Evolutionary conservation across 2,113 vertebrate genomes (phyloP).

Genomic region (Barbus barbus): DNA sequence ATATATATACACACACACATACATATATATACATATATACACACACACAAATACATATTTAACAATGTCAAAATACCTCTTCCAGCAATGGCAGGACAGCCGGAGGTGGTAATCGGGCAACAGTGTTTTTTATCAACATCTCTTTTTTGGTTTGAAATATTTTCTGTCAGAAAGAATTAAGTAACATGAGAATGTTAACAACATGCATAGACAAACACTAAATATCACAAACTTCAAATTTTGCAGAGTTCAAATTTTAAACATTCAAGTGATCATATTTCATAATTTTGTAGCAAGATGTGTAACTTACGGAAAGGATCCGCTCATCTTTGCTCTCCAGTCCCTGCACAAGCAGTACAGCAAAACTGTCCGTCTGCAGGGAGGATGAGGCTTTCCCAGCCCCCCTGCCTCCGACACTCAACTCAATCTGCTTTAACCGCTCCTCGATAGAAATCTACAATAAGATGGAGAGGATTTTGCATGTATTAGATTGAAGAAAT

Average conservation of each 20-base stretch:
- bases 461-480: neutral
- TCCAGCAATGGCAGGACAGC: constrained; percentile 90
- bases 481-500: neutral
- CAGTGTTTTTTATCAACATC: constrained; percentile 87
- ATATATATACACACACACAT: too few species aligned
- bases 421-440: constrained; percentile 85
- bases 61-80: constrained; percentile 76
- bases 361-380: constrained; percentile 87
- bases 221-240: too few species aligned
- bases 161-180: constrained; percentile 79
- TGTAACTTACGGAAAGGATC: constrained; percentile 88
- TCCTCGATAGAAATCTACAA: constrained; percentile 88
- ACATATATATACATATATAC: too few species aligned
- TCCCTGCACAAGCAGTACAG: constrained; percentile 89
- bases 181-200: too few species aligned
- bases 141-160: constrained; percentile 90
- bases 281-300: neutral
- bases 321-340: constrained; percentile 88
- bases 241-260: too few species aligned
- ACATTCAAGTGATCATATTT: neutral
- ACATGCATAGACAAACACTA: neutral
- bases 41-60: too few species aligned
- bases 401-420: constrained; percentile 72
- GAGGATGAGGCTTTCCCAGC: constrained; percentile 76
- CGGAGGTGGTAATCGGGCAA: constrained; percentile 87